Conservation (phyloP, 2,797 vertebrate species). For the Syngnathus acus region DNA sequence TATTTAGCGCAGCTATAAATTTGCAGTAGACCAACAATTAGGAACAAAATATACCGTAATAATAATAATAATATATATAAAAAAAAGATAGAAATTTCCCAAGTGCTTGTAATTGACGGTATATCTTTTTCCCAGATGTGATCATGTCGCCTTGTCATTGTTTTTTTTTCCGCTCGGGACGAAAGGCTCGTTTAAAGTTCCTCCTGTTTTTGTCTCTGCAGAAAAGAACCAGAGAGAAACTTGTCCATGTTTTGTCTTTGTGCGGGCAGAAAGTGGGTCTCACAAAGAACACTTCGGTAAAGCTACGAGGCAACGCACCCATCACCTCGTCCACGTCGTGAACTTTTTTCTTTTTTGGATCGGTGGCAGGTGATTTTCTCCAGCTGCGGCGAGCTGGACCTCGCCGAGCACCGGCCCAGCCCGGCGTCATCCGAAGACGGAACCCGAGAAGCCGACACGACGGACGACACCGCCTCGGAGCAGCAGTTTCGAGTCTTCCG, state of each 20-base stretch:
- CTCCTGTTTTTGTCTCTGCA: slow-evolving; percentile 49
- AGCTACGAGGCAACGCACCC: not conserved
- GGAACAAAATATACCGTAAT: too few relatives aligned
- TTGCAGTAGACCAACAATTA: too few relatives aligned
- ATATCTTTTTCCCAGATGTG: too few relatives aligned
- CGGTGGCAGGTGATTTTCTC: slow-evolving; percentile 89
- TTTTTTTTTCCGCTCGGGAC: not conserved
- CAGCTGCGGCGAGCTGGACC: slow-evolving; percentile 92
- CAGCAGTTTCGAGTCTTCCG: slow-evolving; percentile 97
- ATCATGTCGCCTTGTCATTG: too few relatives aligned
- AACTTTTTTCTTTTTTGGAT: not conserved
- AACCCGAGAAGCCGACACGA: slow-evolving; percentile 78
- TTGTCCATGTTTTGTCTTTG: slow-evolving; percentile 91
- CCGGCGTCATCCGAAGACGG: slow-evolving; percentile 92
- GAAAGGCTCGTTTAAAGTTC: not conserved
- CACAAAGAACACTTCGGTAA: slow-evolving; percentile 95
- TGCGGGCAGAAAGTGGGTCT: slow-evolving; percentile 96
- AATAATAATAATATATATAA: too few relatives aligned
- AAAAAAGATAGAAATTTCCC: too few relatives aligned
- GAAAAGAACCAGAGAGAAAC: slow-evolving; percentile 95
- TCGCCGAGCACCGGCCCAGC: slow-evolving; percentile 91
- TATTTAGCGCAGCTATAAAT: too few relatives aligned
- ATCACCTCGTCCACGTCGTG: not conserved
- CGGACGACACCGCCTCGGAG: slow-evolving; percentile 92
- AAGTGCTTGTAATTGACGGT: too few relatives aligned